Evolutionary conservation across 2,113 vertebrate genomes (phyloP).

Genomic region (Pandion haliaetus): DNA sequence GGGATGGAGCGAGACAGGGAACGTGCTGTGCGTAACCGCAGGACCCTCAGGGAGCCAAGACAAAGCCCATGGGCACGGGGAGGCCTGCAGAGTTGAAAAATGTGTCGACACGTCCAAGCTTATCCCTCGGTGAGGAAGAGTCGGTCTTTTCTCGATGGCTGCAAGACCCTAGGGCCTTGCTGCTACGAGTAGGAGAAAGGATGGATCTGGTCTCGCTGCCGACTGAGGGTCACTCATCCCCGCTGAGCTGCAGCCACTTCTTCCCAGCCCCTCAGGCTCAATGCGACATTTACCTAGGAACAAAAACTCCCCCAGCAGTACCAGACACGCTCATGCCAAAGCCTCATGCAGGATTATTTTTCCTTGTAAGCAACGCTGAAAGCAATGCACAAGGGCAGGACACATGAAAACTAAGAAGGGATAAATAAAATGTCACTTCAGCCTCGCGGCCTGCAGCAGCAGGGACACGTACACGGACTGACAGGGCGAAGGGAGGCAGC

Average conservation of each 20-base stretch:
- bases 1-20: background rate
- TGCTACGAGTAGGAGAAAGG: background rate
- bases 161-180: background rate
- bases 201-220: background rate
- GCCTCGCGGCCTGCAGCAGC: background rate
- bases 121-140: background rate
- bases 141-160: accelerated
- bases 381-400: background rate
- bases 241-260: accelerated
- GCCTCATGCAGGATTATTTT: background rate
- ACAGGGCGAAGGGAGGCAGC: background rate
- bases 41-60: background rate
- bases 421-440: slow-evolving; percentile 7
- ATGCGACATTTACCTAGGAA: background rate
- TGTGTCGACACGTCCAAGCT: accelerated
- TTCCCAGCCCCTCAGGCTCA: background rate
- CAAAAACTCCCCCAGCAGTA: background rate
- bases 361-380: background rate
- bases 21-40: accelerated
- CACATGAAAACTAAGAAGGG: background rate
- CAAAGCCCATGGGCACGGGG: accelerated
- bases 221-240: background rate
- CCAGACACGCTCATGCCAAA: background rate
- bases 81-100: background rate
- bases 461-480: accelerated